Conservation (phyloP, 37 sponge, comb jelly and placozoan species). For the Haliclona indistincta region DNA sequence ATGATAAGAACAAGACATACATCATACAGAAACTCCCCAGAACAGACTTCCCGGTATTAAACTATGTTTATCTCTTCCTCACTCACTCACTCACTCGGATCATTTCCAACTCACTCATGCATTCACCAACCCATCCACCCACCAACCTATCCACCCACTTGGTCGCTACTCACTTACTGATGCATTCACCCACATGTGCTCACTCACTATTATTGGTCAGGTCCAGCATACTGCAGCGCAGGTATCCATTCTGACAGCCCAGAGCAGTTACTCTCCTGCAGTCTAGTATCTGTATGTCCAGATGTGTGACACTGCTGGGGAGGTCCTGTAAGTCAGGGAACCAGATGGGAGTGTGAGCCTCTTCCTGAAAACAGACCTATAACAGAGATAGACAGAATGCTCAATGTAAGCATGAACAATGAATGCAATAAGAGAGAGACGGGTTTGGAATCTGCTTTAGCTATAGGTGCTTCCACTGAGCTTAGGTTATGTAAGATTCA, state of each 20-base stretch:
- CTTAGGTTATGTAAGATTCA: no score
- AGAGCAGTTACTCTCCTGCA: constrained; percentile 46
- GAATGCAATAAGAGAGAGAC: background rate
- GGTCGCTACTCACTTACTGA: background rate
- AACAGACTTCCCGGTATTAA: no score
- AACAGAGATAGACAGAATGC: background rate
- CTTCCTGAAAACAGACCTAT: constrained; percentile 52
- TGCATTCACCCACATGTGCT: background rate
- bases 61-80: no score
- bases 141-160: no score
- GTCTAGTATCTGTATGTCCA: constrained; percentile 40
- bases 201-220: constrained; percentile 12
- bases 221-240: constrained; percentile 30
- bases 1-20: no score
- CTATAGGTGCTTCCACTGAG: no score
- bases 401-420: background rate
- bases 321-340: constrained; percentile 67
- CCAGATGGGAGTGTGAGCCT: constrained; percentile 13
- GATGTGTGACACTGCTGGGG: constrained; percentile 54
- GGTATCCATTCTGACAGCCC: constrained; percentile 61
- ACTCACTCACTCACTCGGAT: no score
- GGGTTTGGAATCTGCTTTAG: background rate
- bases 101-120: no score
- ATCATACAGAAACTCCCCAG: no score
- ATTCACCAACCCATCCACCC: no score